phyloP scores from a whole-genome alignment of 2,113 vertebrate species.

The Paedocypris sp. region DNA sequence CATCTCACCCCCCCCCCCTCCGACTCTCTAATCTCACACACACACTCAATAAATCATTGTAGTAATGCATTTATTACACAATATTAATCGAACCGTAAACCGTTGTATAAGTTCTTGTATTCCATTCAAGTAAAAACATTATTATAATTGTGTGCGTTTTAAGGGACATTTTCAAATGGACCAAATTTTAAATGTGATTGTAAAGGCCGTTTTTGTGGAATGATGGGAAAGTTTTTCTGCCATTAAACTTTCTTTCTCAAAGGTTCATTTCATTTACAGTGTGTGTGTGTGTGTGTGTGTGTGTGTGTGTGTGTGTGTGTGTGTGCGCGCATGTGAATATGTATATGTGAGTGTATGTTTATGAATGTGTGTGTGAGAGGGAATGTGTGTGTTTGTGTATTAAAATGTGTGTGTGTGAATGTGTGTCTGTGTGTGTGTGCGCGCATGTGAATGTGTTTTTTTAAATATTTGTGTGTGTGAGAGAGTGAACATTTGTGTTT shows the following conservation, averaged over 20 bases:
- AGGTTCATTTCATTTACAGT: background rate
- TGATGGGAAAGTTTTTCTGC: slow-evolving; percentile 36
- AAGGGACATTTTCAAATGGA: too few species aligned
- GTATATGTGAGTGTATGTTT: background rate
- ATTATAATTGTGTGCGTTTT: too few species aligned
- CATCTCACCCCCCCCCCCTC: too few species aligned
- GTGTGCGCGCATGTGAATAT: background rate
- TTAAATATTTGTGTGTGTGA: background rate
- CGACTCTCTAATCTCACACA: too few species aligned
- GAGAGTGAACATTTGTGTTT: background rate
- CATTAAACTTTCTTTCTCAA: slow-evolving; percentile 13
- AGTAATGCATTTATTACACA: too few species aligned
- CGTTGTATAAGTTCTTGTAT: too few species aligned
- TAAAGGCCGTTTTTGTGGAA: too few species aligned
- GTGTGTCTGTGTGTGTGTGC: background rate
- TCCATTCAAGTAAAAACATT: too few species aligned
- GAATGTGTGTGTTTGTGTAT: background rate
- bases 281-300: background rate
- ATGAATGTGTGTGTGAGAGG: background rate
- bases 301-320: background rate
- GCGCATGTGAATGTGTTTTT: too few species aligned
- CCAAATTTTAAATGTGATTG: too few species aligned
- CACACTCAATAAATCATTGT: too few species aligned
- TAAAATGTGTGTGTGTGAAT: background rate
- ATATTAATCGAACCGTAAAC: too few species aligned